Base-by-base conservation (phyloP, 2,888 invertebrate genomes). In the Deladenus siricidicola region DNA sequence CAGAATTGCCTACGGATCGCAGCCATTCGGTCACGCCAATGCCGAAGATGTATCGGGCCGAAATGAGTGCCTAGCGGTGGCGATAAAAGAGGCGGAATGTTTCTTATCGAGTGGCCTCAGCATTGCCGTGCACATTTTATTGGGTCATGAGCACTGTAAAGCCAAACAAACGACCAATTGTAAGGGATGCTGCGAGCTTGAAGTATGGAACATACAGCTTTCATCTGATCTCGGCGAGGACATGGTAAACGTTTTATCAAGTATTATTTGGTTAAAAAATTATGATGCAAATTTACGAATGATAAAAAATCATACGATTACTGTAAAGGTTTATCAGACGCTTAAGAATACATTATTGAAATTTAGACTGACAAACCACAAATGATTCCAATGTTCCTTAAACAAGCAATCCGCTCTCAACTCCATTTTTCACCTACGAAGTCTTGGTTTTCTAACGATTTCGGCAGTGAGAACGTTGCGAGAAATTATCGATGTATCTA, bases 341-440 rank as follows among this genome's bases (percentile, higher is more conserved):
- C n/a, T n/a, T n/a, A n/a, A n/a, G n/a, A n/a, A n/a, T n/a, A n/a
- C n/a, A n/a, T n/a, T n/a, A n/a, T n/a, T n/a, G n/a, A n/a, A n/a
- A 19, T 21, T 19, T 14, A 45, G 0, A 49, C 34, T 51, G 56
- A 17, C n/a, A 48, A 21, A 29, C 48, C 56, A 30, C 56, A 48
- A 42, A 57, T 76, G 53, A 64, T 65, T 44, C 70, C 75, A 39
- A 60, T 87, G 75, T 89, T 89, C 81, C 83, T 94, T 70, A 85
- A 91, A 78, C 90, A 89, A 82, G 93, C 93, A 53, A 87, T 94
- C 51, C 86, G 91, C 66, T 93, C 93, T 4, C 90, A 91, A 81
- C 85, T 94, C 63, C 90, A 92, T 83, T 94, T 94, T 83, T 94
- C 93, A 4, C 93, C 94, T 84, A 86, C 94, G 69, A 89, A 90